These are phyloP conservation scores for Penaeus chinensis DNA, from an alignment of 1,140 invertebrate genomes.

Conservation along the genomic window DNA sequence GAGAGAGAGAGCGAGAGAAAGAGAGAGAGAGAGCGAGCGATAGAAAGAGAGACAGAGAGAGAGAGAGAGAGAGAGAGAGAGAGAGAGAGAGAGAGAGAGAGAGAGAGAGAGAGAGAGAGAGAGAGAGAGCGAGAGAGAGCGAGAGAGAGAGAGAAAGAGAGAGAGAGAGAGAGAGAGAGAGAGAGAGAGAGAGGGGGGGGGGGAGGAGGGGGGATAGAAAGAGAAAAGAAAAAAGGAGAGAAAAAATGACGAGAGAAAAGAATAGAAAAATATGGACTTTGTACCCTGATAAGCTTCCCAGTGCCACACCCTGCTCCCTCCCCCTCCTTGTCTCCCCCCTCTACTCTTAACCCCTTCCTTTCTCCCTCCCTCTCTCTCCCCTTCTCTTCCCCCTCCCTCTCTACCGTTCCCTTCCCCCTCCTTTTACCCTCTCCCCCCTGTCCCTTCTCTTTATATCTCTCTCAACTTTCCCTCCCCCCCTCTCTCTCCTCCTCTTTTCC, in stretches of 20 bases:
- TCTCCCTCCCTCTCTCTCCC: not conserved
- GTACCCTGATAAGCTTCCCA: not conserved
- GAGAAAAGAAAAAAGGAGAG: not conserved
- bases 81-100: constrained; percentile 7
- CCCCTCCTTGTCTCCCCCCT: not conserved
- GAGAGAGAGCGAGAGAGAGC: no score
- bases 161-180: no score
- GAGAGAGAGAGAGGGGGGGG: not conserved
- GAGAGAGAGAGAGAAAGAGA: no score
- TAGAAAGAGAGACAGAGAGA: not conserved
- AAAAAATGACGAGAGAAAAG: not conserved
- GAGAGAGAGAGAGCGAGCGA: not conserved
- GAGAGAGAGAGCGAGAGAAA: not conserved
- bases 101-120: constrained; percentile 15
- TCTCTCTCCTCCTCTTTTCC: no score
- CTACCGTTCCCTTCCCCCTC: not conserved
- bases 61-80: not conserved
- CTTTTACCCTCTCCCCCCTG: not conserved
- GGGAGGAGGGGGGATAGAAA: not conserved
- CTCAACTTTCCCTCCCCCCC: not conserved
- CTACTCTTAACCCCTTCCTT: not conserved
- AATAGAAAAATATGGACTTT: no score
- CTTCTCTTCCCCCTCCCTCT: not conserved
- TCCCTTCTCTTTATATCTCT: not conserved
- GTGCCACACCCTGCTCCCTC: not conserved